Base-by-base conservation (phyloP, 2,888 invertebrate species). In the Aleiodes testaceus region DNA sequence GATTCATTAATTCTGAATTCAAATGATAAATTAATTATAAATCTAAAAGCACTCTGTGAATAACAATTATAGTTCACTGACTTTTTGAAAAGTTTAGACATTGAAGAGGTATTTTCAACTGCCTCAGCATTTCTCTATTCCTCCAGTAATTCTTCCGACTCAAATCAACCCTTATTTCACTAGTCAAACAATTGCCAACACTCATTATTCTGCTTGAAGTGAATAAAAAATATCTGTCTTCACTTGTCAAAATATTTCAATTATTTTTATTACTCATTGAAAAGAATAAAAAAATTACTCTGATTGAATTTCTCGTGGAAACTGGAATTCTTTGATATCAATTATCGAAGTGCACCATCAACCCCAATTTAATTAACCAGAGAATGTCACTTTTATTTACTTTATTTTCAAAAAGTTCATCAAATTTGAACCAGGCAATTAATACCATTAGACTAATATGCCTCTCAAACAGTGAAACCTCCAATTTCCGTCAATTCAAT, bases 181-280 rank as follows among this genome's bases (percentile, higher is more conserved):
- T 45, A 69, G 72, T 70, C 74, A 66, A 74, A 74, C 74, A 75
- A 75, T 75, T 74, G 72, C 70, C 74, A 69, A 63, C 63, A 70
- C 69, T 75, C 71, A 75, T 71, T 74, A 69, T 69, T 69, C 72
- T 30, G 36, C 50, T 52, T 36, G 72, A 69, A 70, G 61, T 18
- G 14, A n/a, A 59, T 36, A 20, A 20, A 47, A 66, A n/a, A 66
- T 42, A 66, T 66, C 69, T 69, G 69, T 44, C 52, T 26, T 44
- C 50, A 50, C 50, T 30, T 65, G 52, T 66, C 59, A 59, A 36
- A 42, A 42, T 42, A 36, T n/a, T n/a, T n/a, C n/a, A n/a, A n/a
- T n/a, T n/a, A n/a, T n/a, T 26, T 5, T 5, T 5, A 47, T 47
- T 69, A 69, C 69, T 55, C 36, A 70, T 66, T 73, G 36, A n/a